Base-by-base conservation (phyloP, 2,888 invertebrate genomes). In the Gandaritis pyraliata region DNA sequence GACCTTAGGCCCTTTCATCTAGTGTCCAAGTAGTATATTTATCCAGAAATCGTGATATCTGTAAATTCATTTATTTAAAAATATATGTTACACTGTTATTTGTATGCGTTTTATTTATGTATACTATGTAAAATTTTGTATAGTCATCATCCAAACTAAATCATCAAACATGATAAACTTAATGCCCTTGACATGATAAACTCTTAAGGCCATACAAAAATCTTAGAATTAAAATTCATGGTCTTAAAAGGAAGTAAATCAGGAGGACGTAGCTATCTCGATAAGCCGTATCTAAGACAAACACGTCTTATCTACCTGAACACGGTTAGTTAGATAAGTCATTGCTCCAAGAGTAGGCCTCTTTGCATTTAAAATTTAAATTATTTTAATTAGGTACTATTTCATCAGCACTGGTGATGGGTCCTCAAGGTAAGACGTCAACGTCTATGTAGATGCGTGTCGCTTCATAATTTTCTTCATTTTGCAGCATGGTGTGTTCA, bases 1-100 rank as follows among this genome's bases (percentile, higher is more conserved):
- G 64, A 64, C 55, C 65, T 62, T 62, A 74, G 68, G 23, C 66
- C 72, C 73, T 74, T 63, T 73, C 72, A 74, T 72, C 72, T 74
- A 76, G 73, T 64, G 67, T 75, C 72, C 77, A 77, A 74, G 74
- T 85, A 82, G 78, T 75, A 61, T 81, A 83, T 80, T 75, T 83
- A 82, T 80, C 83, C 76, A 77, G 76, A 76, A 78, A 83, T 62
- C 79, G 86, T 90, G 86, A 88, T 90, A 88, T 86, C 79, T 90
- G 89, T 88, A 89, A 85, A 86, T 81, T 86, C 87, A 88, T 87
- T 83, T 86, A 83, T 85, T 83, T 82, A 84, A 84, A 33, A 90
- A 92, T 91, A 92, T 89, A 92, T 89, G 89, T 89, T 90, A 89
- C 83, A 84, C 81, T 85, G 87, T 90, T 89, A 75, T 58, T 80